These are phyloP conservation scores for Pseudorhiza aurosa DNA, from an alignment of 30 jellyfish, hydroid and myxozoan species.

Conservation along the genomic window DNA sequence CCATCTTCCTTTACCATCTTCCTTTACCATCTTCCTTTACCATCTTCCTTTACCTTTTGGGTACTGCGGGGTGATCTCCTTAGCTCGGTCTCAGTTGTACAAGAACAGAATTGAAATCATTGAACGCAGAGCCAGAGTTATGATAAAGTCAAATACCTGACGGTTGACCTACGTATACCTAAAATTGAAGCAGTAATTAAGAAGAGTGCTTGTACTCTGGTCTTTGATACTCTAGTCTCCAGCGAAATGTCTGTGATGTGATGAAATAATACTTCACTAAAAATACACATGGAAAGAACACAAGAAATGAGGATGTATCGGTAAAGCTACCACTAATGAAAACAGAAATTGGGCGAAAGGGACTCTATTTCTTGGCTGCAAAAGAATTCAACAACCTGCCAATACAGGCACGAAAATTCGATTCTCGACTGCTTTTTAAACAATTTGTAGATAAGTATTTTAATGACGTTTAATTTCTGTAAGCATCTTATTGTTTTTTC, in stretches of 20 bases:
- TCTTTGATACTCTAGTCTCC: constrained; percentile 42
- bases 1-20: no score
- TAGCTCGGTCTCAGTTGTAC: constrained; percentile 20
- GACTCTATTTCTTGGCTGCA: constrained; percentile 56
- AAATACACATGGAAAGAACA: constrained; percentile 37
- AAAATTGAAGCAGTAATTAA: constrained; percentile 53
- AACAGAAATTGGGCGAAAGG: constrained; percentile 51
- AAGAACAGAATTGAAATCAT: constrained; percentile 42
- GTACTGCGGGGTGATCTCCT: constrained; percentile 31
- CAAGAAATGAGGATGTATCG: constrained; percentile 35
- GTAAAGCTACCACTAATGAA: constrained; percentile 47
- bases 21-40: no score
- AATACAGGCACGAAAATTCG: constrained; percentile 27
- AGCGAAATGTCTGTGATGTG: constrained; percentile 42
- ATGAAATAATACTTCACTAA: constrained; percentile 10
- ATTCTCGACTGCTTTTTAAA: constrained; percentile 39
- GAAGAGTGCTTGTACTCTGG: constrained; percentile 44
- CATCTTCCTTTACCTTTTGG: no score
- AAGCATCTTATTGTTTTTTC: constrained; percentile 23
- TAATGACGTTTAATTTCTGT: constrained; percentile 36
- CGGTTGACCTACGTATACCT: constrained; percentile 28
- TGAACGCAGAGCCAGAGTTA: constrained; percentile 32
- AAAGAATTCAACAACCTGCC: no score
- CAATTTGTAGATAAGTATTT: constrained; percentile 43
- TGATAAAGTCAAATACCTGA: neutral